Evolutionary conservation across 2,888 invertebrate genomes (phyloP), one percentile per base, ranked within the genome.

Genomic region (Margaritifera margaritifera): DNA sequence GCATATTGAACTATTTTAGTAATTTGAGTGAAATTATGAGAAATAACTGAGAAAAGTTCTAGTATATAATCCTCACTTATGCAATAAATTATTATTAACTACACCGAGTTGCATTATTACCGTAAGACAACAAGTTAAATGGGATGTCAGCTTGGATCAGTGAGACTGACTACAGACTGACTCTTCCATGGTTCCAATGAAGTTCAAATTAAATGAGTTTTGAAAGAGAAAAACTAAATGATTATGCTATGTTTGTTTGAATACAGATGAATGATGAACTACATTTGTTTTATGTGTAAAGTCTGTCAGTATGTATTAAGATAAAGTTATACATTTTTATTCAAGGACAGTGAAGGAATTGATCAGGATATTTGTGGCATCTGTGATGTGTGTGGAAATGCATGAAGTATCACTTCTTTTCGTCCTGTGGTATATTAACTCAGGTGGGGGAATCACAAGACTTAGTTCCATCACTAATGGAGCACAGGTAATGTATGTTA

Each of bases 391-490:
- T 50, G 77, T 78, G 15, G 87, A 87, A 68, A 68, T 83, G 1
- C 78, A 80, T 59, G 88, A 89, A 69, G 74, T 86, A n/a, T 88
- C 88, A 1, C 70, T 88, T 18, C 80, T 89, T 6, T 87, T 80
- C 79, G 81, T 85, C 55, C 69, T 89, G 25, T 88, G 87, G 88
- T 78, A 77, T 61, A 66, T 84, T 19, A 72, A 77, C 50, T 66
- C 69, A 52, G 81, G 83, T n/a, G 79, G 78, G 4, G 82, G 80
- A 2, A 54, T 82, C 2, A 50, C 60, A 19, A 59, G 79, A 25
- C 63, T 80, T 63, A 59, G 84, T 77, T 69, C 78, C 62, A 60
- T 84, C 66, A 83, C 80, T 72, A 67, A 82, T 78, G 81, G 84
- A 64, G 79, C 84, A 71, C 85, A 84, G 80, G 82, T 81, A 71